phyloP scores from a whole-genome alignment of 2,888 invertebrate species.

The Pollenia labialis region DNA sequence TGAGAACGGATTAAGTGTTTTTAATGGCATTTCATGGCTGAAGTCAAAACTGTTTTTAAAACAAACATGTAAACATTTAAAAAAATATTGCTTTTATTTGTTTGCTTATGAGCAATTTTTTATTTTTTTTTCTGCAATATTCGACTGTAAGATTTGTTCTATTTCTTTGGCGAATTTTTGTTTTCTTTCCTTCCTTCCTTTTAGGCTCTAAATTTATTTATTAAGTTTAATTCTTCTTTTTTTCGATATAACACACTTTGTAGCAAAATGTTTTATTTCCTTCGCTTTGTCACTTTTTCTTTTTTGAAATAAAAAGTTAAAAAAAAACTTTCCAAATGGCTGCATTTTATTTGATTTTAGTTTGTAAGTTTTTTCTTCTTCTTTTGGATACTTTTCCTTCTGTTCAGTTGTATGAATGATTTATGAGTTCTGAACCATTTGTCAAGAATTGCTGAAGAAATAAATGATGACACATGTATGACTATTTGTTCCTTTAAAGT shows the following conservation, averaged over 20 bases:
- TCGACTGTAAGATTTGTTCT: not conserved
- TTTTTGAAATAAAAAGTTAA: not conserved
- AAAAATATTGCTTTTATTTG: not conserved
- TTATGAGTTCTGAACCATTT: constrained; percentile 68
- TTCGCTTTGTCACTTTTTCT: not conserved
- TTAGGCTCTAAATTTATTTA: constrained; percentile 53
- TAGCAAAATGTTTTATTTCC: constrained; percentile 23
- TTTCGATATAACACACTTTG: constrained; percentile 16
- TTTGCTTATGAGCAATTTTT: not conserved
- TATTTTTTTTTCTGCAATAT: not conserved
- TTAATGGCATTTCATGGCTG: no score
- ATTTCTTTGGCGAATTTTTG: not conserved
- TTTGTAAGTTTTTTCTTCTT: not conserved
- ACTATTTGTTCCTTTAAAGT: constrained; percentile 23
- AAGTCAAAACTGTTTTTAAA: no score
- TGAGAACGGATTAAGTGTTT: no score
- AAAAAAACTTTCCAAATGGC: constrained; percentile 52
- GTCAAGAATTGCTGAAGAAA: constrained; percentile 59
- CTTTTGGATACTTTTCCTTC: constrained; percentile 30
- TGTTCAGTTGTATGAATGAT: constrained; percentile 59
- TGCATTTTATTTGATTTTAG: constrained; percentile 69
- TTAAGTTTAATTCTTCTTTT: constrained; percentile 25
- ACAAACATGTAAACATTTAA: no score
- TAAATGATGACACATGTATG: constrained; percentile 64
- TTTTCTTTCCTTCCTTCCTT: constrained; percentile 18